A percentile compares a stretch with the other conserved stretches of the same genome.
Conservation (phyloP, 1,140 invertebrate species). For the Tribolium castaneum region DNA sequence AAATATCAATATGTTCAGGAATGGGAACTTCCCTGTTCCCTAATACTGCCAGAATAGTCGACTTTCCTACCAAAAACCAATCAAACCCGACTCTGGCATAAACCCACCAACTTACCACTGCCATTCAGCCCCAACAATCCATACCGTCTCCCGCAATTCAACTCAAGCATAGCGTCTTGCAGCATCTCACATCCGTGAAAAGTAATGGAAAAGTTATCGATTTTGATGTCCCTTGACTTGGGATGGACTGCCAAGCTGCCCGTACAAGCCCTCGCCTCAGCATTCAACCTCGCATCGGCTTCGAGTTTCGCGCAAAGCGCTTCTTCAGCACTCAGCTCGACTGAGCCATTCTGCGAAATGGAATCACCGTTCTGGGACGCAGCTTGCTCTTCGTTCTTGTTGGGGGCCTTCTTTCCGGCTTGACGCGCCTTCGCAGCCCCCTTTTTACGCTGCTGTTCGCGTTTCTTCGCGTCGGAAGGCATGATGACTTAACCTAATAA, state of each 20-base stretch:
- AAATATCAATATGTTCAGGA: slow-evolving; percentile 97
- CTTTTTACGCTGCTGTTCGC: slow-evolving; percentile 96
- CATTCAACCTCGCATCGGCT: slow-evolving; percentile 89
- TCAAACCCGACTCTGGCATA: not conserved
- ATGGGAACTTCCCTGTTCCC: slow-evolving; percentile 96
- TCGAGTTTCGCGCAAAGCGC: slow-evolving; percentile 89
- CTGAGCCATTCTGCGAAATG: slow-evolving; percentile 63
- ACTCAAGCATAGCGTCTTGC: slow-evolving; percentile 94
- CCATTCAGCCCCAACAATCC: slow-evolving; percentile 97
- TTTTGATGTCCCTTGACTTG: slow-evolving; percentile 95
- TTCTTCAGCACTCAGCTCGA: slow-evolving; percentile 71
- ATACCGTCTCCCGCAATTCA: slow-evolving; percentile 97
- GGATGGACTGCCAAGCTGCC: slow-evolving; percentile 95
- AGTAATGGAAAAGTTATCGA: slow-evolving; percentile 96
- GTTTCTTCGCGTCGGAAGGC: slow-evolving; percentile 98
- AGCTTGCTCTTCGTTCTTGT: slow-evolving; percentile 69
- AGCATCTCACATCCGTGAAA: slow-evolving; percentile 97
- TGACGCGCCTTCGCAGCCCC: slow-evolving; percentile 87
- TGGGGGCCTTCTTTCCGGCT: slow-evolving; percentile 73
- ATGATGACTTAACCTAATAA: slow-evolving; percentile 66
- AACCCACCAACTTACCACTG: slow-evolving; percentile 75
- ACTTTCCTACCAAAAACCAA: slow-evolving; percentile 77
- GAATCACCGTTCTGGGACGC: slow-evolving; percentile 59
- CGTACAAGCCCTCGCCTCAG: slow-evolving; percentile 93
- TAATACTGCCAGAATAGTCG: slow-evolving; percentile 90